These are phyloP conservation scores for Lobophora halterata DNA, from an alignment of 2,888 invertebrate species.

Conservation along the genomic window DNA sequence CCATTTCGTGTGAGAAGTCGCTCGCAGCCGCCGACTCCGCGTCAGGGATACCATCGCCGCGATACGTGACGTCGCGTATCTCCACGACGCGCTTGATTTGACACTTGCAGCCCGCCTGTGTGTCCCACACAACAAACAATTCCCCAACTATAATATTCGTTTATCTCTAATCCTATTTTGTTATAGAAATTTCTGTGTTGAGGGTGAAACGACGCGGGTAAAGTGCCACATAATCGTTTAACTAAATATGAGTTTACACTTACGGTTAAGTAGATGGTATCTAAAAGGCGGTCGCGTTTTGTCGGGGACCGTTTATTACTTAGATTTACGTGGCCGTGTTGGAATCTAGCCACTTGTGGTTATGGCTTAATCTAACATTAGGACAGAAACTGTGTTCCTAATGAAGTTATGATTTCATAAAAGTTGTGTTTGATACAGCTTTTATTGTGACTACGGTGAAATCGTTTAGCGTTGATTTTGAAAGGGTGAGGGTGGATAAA, in stretches of 20 bases:
- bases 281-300: conserved; percentile 43
- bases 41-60: conserved; percentile 76
- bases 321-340: conserved; percentile 49
- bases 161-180: conserved; percentile 22
- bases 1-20: conserved; percentile 76
- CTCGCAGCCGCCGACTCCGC: conserved; percentile 57
- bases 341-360: conserved; percentile 51
- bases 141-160: conserved; percentile 27
- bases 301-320: conserved; percentile 54
- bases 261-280: conserved; percentile 43
- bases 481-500: conserved; percentile 39
- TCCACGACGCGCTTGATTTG: conserved; percentile 37
- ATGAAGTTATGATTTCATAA: conserved; percentile 20
- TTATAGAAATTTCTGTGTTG: conserved; percentile 22
- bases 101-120: conserved; percentile 34
- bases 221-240: conserved; percentile 36
- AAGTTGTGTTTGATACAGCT: conserved; percentile 3
- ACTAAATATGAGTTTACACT: conserved; percentile 36
- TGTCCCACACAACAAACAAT: conserved; percentile 18
- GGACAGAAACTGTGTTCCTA: conserved; percentile 7
- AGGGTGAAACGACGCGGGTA: conserved; percentile 33
- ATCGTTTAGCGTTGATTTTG: too few species aligned
- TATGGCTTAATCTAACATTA: conserved; percentile 17
- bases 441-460: not conserved
- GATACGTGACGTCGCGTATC: conserved; percentile 62